Evolutionary conservation across 2,113 vertebrate species (phyloP).

Genomic region (Halcyon malimbica): DNA sequence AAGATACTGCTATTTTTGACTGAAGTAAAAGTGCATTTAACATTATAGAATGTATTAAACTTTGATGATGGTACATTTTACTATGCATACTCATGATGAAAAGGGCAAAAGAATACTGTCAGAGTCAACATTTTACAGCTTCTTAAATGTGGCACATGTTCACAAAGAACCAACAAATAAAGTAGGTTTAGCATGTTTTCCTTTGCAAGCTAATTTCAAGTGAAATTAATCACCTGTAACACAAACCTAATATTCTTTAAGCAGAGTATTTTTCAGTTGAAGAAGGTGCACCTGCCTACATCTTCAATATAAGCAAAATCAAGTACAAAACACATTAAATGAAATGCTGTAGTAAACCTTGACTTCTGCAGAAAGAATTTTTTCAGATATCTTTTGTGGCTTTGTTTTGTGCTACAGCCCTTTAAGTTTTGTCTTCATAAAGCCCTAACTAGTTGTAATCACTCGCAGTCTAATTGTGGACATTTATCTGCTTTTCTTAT

Average conservation of each 20-base stretch:
- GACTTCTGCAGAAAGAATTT: conserved; percentile 81
- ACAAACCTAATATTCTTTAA: conserved; percentile 71
- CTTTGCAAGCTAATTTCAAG: conserved; percentile 67
- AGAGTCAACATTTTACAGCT: conserved; percentile 37
- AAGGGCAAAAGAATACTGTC: not conserved
- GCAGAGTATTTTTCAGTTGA: conserved; percentile 74
- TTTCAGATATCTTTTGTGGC: conserved; percentile 84
- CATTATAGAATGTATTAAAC: not conserved
- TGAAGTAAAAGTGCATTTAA: not conserved
- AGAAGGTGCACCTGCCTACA: conserved; percentile 87
- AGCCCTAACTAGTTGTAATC: conserved; percentile 88
- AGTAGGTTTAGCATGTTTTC: conserved; percentile 58
- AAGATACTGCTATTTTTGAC: not conserved
- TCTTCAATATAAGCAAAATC: conserved; percentile 81
- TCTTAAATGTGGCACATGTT: not conserved
- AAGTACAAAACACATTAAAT: conserved; percentile 80
- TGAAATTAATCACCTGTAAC: conserved; percentile 68
- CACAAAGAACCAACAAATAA: conserved; percentile 48
- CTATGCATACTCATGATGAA: not conserved
- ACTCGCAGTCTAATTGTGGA: conserved; percentile 95
- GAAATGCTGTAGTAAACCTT: conserved; percentile 53
- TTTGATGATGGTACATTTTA: not conserved
- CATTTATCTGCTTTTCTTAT: conserved; percentile 91
- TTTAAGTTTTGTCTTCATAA: conserved; percentile 87
- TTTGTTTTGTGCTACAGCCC: conserved; percentile 87